Evolutionary conservation across 1,140 invertebrate genomes (phyloP).

Genomic region (Oppia nitens): DNA sequence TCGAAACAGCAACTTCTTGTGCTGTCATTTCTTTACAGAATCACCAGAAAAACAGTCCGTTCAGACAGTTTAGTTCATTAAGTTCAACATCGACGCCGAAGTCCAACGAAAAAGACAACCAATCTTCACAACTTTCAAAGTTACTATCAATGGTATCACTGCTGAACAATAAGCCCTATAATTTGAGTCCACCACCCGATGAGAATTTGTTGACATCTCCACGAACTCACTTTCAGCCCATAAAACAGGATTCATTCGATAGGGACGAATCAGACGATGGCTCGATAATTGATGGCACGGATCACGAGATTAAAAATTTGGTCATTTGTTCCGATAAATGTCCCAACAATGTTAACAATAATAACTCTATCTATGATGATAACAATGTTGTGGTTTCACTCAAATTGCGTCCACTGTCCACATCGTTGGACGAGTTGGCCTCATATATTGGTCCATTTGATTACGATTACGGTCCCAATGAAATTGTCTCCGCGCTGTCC

Average conservation of each 20-base stretch:
- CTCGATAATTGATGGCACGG: slow-evolving; percentile 12
- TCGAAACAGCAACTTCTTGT: too few relatives aligned
- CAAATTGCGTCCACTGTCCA: neutral
- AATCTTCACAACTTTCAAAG: neutral
- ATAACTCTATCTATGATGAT: neutral
- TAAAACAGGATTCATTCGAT: slow-evolving; percentile 34
- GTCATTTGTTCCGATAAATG: neutral
- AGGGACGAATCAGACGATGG: neutral
- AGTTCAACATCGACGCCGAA: neutral
- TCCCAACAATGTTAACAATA: neutral
- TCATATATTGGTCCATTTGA: neutral
- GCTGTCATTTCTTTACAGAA: neutral
- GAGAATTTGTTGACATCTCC: slow-evolving; percentile 50
- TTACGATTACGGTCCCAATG: neutral
- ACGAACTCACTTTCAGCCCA: slow-evolving; percentile 55
- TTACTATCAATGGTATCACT: neutral
- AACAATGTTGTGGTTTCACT: neutral
- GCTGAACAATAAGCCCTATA: slow-evolving; percentile 16
- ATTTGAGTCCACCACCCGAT: slow-evolving; percentile 26
- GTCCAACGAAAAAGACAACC: neutral
- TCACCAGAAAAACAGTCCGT: neutral
- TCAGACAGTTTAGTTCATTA: neutral
- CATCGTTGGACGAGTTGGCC: neutral
- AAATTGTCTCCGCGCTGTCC: neutral
- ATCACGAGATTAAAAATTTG: neutral